A percentile compares a stretch with the other conserved stretches of the same genome.
These are phyloP conservation scores for Rhizoglyphus robini DNA, from an alignment of 1,140 invertebrate species.

Conservation along the genomic window DNA sequence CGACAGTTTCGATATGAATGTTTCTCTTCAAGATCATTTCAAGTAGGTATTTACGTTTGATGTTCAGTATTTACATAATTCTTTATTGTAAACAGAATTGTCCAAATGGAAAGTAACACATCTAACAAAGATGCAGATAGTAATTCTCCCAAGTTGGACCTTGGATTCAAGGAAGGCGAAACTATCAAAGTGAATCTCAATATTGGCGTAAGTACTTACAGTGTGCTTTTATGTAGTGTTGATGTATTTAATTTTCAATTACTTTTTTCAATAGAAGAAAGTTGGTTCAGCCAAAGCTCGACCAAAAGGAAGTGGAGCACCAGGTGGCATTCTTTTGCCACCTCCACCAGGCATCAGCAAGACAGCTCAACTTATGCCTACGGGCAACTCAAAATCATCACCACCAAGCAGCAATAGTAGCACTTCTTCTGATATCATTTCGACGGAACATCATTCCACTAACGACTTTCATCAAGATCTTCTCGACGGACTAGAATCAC, in stretches of 20 bases:
- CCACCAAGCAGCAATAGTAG: not conserved
- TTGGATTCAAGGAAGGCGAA: constrained; percentile 96
- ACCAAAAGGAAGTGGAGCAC: constrained; percentile 42
- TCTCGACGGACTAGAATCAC: not conserved
- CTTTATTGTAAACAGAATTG: not conserved
- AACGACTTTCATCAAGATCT: not conserved
- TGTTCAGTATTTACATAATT: not conserved
- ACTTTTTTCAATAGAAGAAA: not conserved
- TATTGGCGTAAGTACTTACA: constrained; percentile 60
- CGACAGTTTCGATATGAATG: constrained; percentile 98
- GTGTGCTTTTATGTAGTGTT: not conserved
- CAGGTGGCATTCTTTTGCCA: constrained; percentile 48
- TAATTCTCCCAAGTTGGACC: constrained; percentile 65
- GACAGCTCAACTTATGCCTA: constrained; percentile 41
- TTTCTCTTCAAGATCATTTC: constrained; percentile 95
- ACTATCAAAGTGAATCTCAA: constrained; percentile 98
- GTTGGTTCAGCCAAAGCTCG: not conserved
- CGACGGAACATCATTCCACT: not conserved
- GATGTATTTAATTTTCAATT: not conserved
- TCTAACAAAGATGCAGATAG: constrained; percentile 44
- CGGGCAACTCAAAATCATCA: not conserved
- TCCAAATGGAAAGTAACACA: constrained; percentile 58
- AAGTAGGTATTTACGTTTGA: constrained; percentile 46
- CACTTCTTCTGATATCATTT: too few relatives aligned
- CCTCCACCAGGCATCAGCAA: constrained; percentile 64